Evolutionary conservation across 2,888 invertebrate genomes (phyloP), one percentile per base, ranked within the genome.

Genomic region (Zhuqinia jingwanae): DNA sequence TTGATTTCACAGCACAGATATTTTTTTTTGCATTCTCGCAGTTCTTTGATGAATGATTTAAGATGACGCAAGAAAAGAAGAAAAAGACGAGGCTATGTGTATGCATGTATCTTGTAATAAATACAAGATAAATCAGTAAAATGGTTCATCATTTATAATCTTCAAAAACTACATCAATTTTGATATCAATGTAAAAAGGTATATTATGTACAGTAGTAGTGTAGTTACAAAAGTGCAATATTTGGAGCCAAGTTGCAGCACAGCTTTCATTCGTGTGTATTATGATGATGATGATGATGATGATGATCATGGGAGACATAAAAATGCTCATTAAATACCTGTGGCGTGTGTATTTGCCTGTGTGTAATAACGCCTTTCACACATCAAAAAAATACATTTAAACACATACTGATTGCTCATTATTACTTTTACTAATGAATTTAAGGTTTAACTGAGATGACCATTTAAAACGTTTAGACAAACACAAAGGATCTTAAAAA

Each of bases 1-100:
- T 30, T 2, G 42, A 76, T 76, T 56, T 58, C 58, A 76, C 22
- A 58, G 30, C 15, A 76, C 20, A 30, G n/a, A n/a, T n/a, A n/a
- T n/a, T n/a, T n/a, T n/a, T n/a, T 63, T 63, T 63, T 36, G 3
- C 36, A 36, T 36, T 6, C 3, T 63, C 27, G 8, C 8, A 15
- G 0, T 25, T 65, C 17, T 47, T 13, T 22, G 15, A 47, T 70
- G 50, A 47, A 70, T 50, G 47, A 50, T 70, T 25, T 70, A 22
- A 53, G 42, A 70, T 70, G 70, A 70, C 27, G 70, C 50, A 70
- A 76, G 36, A n/a, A n/a, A n/a, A n/a, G n/a, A n/a, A n/a, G n/a
- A n/a, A n/a, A n/a, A n/a, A n/a, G n/a, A n/a, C n/a, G n/a, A n/a
- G n/a, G n/a, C n/a, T n/a, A n/a, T n/a, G n/a, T n/a, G n/a, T n/a